Base-by-base conservation (phyloP, 1,140 invertebrate species). In the Zaprionus africanus region DNA sequence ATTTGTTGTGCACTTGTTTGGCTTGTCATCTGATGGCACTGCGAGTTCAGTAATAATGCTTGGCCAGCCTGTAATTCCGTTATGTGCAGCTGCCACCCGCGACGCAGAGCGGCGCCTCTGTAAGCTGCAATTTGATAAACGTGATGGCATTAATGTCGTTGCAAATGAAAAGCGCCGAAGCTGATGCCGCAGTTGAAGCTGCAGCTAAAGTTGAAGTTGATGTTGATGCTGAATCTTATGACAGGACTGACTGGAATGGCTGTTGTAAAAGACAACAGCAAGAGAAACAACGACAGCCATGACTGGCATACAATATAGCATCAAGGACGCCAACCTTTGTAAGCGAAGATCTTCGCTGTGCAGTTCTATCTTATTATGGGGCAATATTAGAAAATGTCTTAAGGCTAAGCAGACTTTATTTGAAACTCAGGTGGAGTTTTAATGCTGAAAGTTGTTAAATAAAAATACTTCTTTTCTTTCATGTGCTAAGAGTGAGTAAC, bases 71-170 rank as follows among this genome's bases (percentile, higher is more conserved):
- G 54, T 72, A 83, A 83, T 68, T 78, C 69, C 46, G 65, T 53
- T 82, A 56, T 31, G 53, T 58, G 28, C 31, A 13, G 62, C 49
- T 71, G 51, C 71, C 54, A 43, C 60, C 63, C 70, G 54, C 69
- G 43, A 56, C 51, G 59, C 34, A 61, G 43, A 56, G 54, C 57
- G 38, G 38, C 57, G 60, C 19, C 73, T 46, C 65, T 82, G 65
- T 76, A 79, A 77, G 72, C 76, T 79, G 83, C 79, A 87, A 82
- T 87, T 87, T 86, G 76, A 82, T 86, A 87, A 86, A 82, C 82
- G 82, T 86, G 82, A 79, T 71, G 56, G 62, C 82, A 86, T 86
- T 85, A 85, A 86, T 86, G 82, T 68, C 43, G 82, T 62, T 69
- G 85, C 64, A 72, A 77, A 83, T 71, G 76, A 78, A 76, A 78